Evolutionary conservation across 2,797 vertebrate species (phyloP).

Genomic region (Carcharodon carcharias): DNA sequence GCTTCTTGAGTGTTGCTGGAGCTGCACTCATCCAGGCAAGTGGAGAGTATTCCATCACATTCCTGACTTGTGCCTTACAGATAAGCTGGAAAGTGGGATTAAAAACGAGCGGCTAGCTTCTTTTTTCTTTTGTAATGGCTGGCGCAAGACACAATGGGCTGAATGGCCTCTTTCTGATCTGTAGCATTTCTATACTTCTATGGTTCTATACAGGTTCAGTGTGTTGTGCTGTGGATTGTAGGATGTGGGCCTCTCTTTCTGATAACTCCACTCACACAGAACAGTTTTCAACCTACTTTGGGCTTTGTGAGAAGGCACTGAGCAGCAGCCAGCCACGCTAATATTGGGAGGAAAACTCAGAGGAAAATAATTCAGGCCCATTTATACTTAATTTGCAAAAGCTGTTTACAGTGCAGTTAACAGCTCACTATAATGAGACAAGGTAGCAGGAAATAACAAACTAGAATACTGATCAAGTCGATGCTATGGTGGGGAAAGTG

Average conservation of each 20-base stretch:
- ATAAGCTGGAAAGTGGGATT: too few relatives aligned
- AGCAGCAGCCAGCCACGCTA: neutral
- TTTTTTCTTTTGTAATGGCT: too few relatives aligned
- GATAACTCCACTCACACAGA: neutral
- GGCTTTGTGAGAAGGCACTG: neutral
- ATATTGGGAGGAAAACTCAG: neutral
- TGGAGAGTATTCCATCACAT: too few relatives aligned
- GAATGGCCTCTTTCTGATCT: too few relatives aligned
- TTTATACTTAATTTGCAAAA: neutral
- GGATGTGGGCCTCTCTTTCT: neutral
- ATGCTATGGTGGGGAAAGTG: neutral
- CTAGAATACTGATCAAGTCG: neutral
- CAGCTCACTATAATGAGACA: neutral
- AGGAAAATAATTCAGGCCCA: neutral
- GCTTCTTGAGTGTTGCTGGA: too few relatives aligned
- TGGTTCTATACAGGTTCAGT: neutral
- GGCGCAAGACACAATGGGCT: too few relatives aligned
- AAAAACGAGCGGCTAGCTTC: too few relatives aligned
- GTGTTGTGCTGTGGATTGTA: neutral
- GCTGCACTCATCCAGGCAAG: too few relatives aligned
- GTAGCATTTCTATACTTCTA: too few relatives aligned
- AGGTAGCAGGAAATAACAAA: neutral
- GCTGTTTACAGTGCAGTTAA: neutral
- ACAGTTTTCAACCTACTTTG: neutral
- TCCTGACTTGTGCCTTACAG: too few relatives aligned